Evolutionary conservation across 1,140 invertebrate species (phyloP), one percentile per base, ranked within the genome.

Genomic region (Listronotus oregonensis): DNA sequence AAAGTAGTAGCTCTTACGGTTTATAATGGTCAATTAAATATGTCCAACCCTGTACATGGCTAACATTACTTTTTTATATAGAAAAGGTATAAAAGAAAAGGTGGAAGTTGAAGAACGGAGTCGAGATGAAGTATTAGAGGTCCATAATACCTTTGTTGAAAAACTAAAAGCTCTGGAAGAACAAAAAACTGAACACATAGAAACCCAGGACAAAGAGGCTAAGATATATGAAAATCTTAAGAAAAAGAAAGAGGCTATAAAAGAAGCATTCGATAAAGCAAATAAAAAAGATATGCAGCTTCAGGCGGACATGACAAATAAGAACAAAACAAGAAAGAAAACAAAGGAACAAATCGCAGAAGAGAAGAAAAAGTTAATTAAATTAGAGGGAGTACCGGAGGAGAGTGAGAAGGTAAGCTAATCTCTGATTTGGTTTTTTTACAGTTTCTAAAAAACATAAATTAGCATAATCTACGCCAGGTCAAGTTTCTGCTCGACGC

Each of bases 311-410:
- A 80, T 85, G 61, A 77, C 86, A 51, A 83, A 88, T 73, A 82
- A 82, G 18, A 87, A 87, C 71, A 85, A 90, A 77, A 82, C 86
- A 69, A 78, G 88, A 75, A 88, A 91, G 80, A 85, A 86, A 72
- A 81, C 85, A 9, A 83, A 84, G 44, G 76, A 85, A 47, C 71
- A 86, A 2, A 82, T 86, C 52, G 56, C 37, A 10, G 80, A 85
- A 71, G 88, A 89, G 73, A 85, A 84, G 66, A 78, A 77, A 6
- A 88, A 89, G 70, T 73, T 90, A 3, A 83, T 85, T 27, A 84
- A 88, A n/a, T 75, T 89, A 11, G 77, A 83, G 68, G 82, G 82
- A 69, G 77, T 88, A 34, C 78, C 80, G 56, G 68, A 75, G 54
- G 75, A 81, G 69, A 77, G 77, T 63, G 61, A 73, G 61, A 57